These are phyloP conservation scores for Phataginus tricuspis DNA, from an alignment of 2,797 vertebrate genomes.

Conservation along the genomic window DNA sequence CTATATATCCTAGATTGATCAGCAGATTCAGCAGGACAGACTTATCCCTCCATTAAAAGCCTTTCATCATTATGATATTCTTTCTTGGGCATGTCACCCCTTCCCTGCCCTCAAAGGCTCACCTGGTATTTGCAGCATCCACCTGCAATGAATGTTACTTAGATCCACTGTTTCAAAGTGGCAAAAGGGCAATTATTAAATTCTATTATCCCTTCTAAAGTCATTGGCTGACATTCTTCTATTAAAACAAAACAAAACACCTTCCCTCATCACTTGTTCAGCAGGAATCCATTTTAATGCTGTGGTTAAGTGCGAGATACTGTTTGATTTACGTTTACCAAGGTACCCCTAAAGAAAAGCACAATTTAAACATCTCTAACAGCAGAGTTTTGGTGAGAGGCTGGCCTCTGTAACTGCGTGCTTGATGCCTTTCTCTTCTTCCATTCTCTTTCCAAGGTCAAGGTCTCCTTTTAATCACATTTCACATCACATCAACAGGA, in stretches of 20 bases:
- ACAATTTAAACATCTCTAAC: too few species aligned
- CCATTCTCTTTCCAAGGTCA: background rate
- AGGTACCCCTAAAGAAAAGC: background rate
- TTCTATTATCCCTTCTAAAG: background rate
- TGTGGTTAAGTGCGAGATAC: background rate
- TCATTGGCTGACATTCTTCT: background rate
- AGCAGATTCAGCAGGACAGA: background rate
- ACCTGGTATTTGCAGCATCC: background rate
- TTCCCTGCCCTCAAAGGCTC: background rate
- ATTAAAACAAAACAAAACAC: background rate
- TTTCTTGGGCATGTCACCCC: background rate
- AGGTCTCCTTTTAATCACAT: background rate
- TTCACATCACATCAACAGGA: background rate
- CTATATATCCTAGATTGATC: background rate
- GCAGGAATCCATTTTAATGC: background rate
- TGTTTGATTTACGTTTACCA: background rate
- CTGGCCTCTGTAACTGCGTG: background rate
- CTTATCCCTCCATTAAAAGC: background rate
- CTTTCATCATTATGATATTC: background rate
- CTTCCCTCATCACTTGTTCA: background rate
- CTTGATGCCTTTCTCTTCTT: background rate
- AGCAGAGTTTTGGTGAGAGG: background rate
- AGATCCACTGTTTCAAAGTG: background rate
- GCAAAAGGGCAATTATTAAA: background rate
- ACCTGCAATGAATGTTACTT: background rate